Evolutionary conservation across 2,797 vertebrate species (phyloP).

Genomic region (Holocentrus rufus): DNA sequence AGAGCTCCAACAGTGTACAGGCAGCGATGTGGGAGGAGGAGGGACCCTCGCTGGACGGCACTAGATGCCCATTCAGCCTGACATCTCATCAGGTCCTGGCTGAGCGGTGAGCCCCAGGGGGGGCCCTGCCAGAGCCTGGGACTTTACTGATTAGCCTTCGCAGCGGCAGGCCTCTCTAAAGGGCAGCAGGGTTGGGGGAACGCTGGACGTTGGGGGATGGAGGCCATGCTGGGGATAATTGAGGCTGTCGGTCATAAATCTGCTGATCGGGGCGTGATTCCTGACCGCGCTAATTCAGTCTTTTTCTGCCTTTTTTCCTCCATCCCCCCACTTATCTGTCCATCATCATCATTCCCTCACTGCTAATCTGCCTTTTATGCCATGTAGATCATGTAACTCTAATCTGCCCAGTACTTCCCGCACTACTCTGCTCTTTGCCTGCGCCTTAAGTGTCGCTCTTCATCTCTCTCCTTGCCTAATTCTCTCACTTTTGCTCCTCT

Average conservation of each 20-base stretch:
- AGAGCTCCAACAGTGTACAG: neutral
- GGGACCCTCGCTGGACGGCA: neutral
- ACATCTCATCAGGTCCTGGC: conserved; percentile 71
- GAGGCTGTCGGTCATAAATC: conserved; percentile 67
- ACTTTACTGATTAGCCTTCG: conserved; percentile 72
- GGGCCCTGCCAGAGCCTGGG: conserved; percentile 54
- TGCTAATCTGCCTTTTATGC: conserved; percentile 63
- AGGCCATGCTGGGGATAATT: conserved; percentile 70
- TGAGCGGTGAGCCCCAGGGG: conserved; percentile 57
- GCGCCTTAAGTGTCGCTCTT: conserved; percentile 54
- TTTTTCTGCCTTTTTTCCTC: conserved; percentile 42
- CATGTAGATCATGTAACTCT: conserved; percentile 60
- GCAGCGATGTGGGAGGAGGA: neutral
- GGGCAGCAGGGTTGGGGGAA: conserved; percentile 16
- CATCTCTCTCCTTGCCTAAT: conserved; percentile 42
- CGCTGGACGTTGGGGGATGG: conserved; percentile 27
- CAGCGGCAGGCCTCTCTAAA: conserved; percentile 46
- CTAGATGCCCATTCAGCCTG: conserved; percentile 53
- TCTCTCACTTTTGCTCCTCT: conserved; percentile 49
- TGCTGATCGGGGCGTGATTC: conserved; percentile 48
- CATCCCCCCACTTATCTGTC: conserved; percentile 50
- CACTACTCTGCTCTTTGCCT: conserved; percentile 50
- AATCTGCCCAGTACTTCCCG: conserved; percentile 41
- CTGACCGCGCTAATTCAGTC: conserved; percentile 60
- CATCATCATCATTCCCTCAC: conserved; percentile 53